These are phyloP conservation scores for Clepsis dumicolana DNA, from an alignment of 2,888 invertebrate genomes.

Conservation along the genomic window DNA sequence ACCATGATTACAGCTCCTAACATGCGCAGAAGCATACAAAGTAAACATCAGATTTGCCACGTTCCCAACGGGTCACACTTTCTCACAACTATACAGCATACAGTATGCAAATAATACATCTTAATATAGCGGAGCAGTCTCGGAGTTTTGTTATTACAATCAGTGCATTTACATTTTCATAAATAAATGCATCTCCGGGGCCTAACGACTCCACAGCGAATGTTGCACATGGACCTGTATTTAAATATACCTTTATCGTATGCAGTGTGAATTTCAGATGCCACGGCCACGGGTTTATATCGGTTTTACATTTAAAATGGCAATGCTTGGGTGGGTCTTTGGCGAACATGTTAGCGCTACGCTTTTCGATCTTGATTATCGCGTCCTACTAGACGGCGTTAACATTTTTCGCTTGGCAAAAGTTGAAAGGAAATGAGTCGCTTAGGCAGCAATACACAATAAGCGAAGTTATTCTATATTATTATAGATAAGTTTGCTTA, in stretches of 20 bases:
- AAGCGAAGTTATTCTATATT: too few species aligned
- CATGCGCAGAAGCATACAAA: conserved; percentile 43
- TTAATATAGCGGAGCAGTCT: conserved; percentile 84
- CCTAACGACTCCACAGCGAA: conserved; percentile 77
- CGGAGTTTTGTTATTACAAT: conserved; percentile 86
- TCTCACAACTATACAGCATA: conserved; percentile 57
- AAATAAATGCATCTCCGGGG: conserved; percentile 83
- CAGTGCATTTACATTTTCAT: conserved; percentile 86
- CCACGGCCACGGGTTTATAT: conserved; percentile 33
- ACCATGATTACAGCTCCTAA: not conserved
- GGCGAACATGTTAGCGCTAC: conserved; percentile 20
- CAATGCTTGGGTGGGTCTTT: conserved; percentile 9
- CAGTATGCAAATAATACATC: conserved; percentile 85
- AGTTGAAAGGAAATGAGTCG: too few species aligned
- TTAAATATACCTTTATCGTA: conserved; percentile 71
- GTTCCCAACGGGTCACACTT: conserved; percentile 68
- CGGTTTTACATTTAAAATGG: conserved; percentile 36
- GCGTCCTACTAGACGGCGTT: not conserved
- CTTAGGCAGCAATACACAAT: too few species aligned
- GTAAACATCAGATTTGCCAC: conserved; percentile 57
- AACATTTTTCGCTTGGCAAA: too few species aligned
- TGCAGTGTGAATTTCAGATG: conserved; percentile 66
- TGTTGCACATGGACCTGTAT: conserved; percentile 71
- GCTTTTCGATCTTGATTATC: not conserved
- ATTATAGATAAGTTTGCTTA: too few species aligned